phyloP scores from a whole-genome alignment of 2,113 vertebrate genomes.

The Saguinus imperator region DNA sequence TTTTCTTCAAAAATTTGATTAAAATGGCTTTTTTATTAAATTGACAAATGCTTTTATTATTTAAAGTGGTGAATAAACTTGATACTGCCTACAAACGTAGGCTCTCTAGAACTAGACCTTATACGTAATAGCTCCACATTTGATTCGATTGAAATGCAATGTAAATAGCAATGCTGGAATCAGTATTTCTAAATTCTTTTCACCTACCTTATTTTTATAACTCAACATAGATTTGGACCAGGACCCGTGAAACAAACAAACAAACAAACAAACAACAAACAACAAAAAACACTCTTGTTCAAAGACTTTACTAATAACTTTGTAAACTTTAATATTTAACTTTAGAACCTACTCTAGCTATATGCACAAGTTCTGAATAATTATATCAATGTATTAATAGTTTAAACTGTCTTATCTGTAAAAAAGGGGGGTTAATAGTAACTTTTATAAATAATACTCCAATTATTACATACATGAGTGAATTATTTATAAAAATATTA shows the following conservation, averaged over 20 bases:
- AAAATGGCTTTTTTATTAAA: neutral
- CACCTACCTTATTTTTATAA: neutral
- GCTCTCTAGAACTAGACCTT: neutral
- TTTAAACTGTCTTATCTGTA: neutral
- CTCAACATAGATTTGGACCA: neutral
- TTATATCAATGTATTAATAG: neutral
- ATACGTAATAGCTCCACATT: neutral
- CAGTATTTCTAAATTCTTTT: neutral
- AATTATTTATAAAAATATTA: neutral
- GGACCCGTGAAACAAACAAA: neutral
- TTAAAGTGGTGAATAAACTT: neutral
- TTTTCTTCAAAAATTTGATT: neutral
- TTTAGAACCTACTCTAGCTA: neutral
- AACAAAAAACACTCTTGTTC: neutral
- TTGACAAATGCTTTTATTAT: neutral
- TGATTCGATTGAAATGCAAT: neutral
- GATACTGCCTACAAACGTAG: neutral
- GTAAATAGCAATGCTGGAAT: neutral
- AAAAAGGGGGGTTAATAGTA: too few relatives aligned
- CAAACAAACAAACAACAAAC: too few relatives aligned
- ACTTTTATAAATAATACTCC: neutral
- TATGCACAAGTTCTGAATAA: neutral
- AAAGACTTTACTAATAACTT: neutral
- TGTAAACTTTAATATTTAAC: neutral
- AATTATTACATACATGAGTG: neutral